Base-by-base conservation (phyloP, 2,113 vertebrate species). In the Scatophagus argus region DNA sequence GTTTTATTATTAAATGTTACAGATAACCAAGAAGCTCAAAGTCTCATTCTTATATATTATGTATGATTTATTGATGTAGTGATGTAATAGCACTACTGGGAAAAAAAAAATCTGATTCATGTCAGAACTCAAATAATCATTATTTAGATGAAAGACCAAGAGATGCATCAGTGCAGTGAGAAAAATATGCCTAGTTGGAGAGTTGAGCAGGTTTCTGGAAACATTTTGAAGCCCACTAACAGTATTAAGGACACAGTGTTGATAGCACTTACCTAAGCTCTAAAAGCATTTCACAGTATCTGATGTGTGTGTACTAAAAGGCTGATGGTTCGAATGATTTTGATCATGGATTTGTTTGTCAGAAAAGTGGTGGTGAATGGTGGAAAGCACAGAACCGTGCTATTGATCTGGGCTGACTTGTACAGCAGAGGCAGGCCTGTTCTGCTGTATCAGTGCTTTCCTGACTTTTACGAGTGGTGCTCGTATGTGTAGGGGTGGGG, bases 391-490 rank as follows among this genome's bases (percentile, higher is more conserved):
- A 83, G 85, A 51, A 70, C 69, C 32, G 49, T 77, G 75, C 76
- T 93, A 95, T 95, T 70, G 93, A 95, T 95, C 84, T 32, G 55
- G 81, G 71, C 76, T 82, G 88, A 82, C 89, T 84, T 64, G 89
- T 83, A 73, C 49, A 78, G 91, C 90, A 84, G 78, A 86, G 82
- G 81, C 76, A 68, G 84, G 61, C 68, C 83, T 79, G 87, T 94
- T 94, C 87, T 93, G 93, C 94, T 92, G 92, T 92, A 91, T 94
- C 93, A 91, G 90, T 93, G 93, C 87, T 94, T 94, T 94, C 85
- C 88, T 86, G 86, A 89, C 87, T 91, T 94, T 93, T 92, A 92
- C 93, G 90, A 93, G 92, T 81, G 83, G 65, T 60, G 79, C 55
- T 86, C 70, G n/a, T 78, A 81, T 86, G 85, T 84, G 62, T 47